Conservation (phyloP, 2,888 invertebrate species). For the Acanthacorydalis orientalis region DNA sequence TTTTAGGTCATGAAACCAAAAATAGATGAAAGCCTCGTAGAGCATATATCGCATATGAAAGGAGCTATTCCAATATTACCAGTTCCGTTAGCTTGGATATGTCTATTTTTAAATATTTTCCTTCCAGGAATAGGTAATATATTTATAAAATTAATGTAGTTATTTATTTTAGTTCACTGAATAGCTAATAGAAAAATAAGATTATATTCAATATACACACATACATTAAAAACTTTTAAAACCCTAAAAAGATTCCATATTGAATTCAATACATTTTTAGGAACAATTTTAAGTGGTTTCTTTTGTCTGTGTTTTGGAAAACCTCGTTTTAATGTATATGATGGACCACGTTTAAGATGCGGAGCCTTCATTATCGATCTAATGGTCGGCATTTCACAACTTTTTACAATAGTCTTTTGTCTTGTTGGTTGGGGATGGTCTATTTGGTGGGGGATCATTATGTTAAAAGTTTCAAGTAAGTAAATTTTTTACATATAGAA, state of each 20-base stretch:
- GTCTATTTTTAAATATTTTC: slow-evolving; percentile 64
- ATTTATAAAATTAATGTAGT: background rate
- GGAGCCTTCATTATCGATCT: slow-evolving; percentile 74
- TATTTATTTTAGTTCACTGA: no score
- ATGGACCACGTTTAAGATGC: slow-evolving; percentile 56
- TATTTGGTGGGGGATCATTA: slow-evolving; percentile 92
- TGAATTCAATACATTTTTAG: slow-evolving; percentile 42
- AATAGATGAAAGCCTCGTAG: slow-evolving; percentile 59
- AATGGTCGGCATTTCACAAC: slow-evolving; percentile 72
- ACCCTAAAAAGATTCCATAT: no score
- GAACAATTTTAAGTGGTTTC: slow-evolving; percentile 76
- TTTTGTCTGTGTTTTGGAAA: slow-evolving; percentile 80
- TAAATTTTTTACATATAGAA: slow-evolving; percentile 15
- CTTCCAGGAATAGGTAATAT: slow-evolving; percentile 59
- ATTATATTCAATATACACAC: no score
- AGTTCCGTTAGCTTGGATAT: slow-evolving; percentile 69
- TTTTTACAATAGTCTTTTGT: slow-evolving; percentile 87
- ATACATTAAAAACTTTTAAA: no score
- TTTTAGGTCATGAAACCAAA: slow-evolving; percentile 56
- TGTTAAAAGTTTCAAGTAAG: slow-evolving; percentile 80
- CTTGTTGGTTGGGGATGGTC: slow-evolving; percentile 98
- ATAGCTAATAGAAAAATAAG: no score
- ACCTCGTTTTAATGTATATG: slow-evolving; percentile 69
- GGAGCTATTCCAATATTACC: slow-evolving; percentile 88
- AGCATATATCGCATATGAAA: slow-evolving; percentile 73